Evolutionary conservation across 2,888 invertebrate species (phyloP).

Genomic region (Allophyes oxyacanthae): DNA sequence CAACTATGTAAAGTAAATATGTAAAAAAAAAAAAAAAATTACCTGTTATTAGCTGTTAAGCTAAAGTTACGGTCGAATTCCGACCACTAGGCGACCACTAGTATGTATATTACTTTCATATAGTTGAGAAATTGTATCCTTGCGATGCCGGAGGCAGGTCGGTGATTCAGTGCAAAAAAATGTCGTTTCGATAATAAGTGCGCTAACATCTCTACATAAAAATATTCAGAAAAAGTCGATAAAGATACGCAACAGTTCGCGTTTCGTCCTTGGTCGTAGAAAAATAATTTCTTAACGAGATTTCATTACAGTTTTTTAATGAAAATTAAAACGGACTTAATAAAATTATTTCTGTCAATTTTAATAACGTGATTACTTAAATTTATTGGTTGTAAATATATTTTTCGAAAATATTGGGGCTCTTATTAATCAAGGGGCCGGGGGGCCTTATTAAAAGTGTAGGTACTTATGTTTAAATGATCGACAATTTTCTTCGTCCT

Average conservation of each 20-base stretch:
- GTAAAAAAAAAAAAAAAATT: too few species aligned
- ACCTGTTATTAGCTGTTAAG: too few species aligned
- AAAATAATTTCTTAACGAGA: slow-evolving; percentile 15
- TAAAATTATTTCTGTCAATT: slow-evolving; percentile 42
- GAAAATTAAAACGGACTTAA: slow-evolving; percentile 25
- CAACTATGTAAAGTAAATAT: too few species aligned
- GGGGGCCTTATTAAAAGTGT: too few species aligned
- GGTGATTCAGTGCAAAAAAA: too few species aligned
- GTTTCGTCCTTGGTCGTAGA: slow-evolving; percentile 1
- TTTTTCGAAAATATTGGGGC: slow-evolving; percentile 2
- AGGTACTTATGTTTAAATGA: too few species aligned
- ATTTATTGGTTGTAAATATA: slow-evolving; percentile 5
- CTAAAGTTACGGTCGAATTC: too few species aligned
- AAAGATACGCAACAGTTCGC: not conserved
- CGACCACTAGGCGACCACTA: too few species aligned
- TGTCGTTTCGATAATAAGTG: slow-evolving; percentile 6
- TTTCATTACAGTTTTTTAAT: slow-evolving; percentile 18
- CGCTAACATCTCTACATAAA: not conserved
- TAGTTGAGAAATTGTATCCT: too few species aligned
- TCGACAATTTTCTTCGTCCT: too few species aligned
- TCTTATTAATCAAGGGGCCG: slow-evolving; percentile 1
- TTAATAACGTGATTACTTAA: slow-evolving; percentile 22
- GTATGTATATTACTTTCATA: too few species aligned
- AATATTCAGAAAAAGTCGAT: slow-evolving; percentile 15
- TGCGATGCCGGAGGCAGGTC: too few species aligned